Base-by-base conservation (phyloP, 2,888 invertebrate genomes). In the Deilephila porcellus region DNA sequence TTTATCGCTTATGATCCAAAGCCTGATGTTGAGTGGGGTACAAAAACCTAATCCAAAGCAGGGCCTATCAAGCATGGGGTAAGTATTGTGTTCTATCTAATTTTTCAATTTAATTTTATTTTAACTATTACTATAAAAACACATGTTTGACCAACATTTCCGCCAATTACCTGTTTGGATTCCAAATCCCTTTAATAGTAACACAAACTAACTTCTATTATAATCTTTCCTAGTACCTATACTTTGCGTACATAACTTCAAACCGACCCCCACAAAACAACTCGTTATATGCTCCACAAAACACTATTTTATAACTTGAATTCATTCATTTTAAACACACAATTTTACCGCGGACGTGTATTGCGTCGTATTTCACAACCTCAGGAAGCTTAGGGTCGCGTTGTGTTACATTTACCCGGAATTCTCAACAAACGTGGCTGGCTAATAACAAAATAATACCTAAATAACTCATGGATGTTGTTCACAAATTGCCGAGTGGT, bases 361-460 rank as follows among this genome's bases (percentile, higher is more conserved):
- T 34, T 72, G 45, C 71, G 74, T 72, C 20, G 71, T 64, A 74
- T 73, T 75, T 20, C 52, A 67, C 71, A 60, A 64, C 37, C 71
- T 71, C 76, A 73, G 72, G 70, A 78, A 76, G 75, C 74, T 74
- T 82, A 78, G 75, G 73, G 74, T 70, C 34, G 62, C 71, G 70
- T 56, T 53, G 71, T 59, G 62, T 71, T 71, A 71, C 73, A 73
- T 63, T 70, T 71, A 70, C 53, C 34, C 60, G 45, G 63, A 64
- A 67, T 59, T 11, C 59, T 60, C 8, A n/a, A 37, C 70, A 73
- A 73, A 71, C 53, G 62, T 56, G 63, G 25, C 62, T 8, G 17
- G 63, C 71, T 73, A 73, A 73, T 71, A 73, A 71, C 73, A 53
- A 71, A 71, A 73, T 71, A 71, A 73, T 73, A 56, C 71, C 71